Evolutionary conservation across 1,140 invertebrate species (phyloP).

Genomic region (Leptinotarsa defecta): DNA sequence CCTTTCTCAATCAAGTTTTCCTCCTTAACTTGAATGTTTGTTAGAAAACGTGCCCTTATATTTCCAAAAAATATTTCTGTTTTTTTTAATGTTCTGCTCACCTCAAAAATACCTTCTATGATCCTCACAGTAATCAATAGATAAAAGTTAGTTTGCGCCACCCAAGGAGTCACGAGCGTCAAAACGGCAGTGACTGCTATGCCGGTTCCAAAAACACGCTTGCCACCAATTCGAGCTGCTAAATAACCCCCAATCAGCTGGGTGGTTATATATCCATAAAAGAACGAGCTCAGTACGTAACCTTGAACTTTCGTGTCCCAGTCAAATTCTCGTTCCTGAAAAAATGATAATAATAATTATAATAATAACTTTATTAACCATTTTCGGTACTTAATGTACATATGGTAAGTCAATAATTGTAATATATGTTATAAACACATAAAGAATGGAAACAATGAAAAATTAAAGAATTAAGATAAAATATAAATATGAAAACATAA

Average conservation of each 20-base stretch:
- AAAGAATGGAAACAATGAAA: too few species aligned
- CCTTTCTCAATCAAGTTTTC: too few species aligned
- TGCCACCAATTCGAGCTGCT: slow-evolving; percentile 63
- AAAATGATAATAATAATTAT: not conserved
- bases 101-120: slow-evolving; percentile 88
- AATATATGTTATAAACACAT: too few species aligned
- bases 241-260: slow-evolving; percentile 68
- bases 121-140: slow-evolving; percentile 77
- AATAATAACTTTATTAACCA: too few species aligned
- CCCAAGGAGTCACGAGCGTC: slow-evolving; percentile 80
- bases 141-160: slow-evolving; percentile 72
- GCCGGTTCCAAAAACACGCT: slow-evolving; percentile 76
- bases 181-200: slow-evolving; percentile 80
- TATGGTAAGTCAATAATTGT: too few species aligned
- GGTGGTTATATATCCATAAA: slow-evolving; percentile 79
- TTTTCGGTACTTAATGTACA: too few species aligned
- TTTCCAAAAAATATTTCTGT: too few species aligned
- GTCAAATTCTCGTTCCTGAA: slow-evolving; percentile 66
- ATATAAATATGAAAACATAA: too few species aligned
- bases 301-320: slow-evolving; percentile 83
- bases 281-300: slow-evolving; percentile 84
- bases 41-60: too few species aligned
- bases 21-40: too few species aligned
- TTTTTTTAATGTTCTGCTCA: slow-evolving; percentile 51
- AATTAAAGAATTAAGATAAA: too few species aligned